Evolutionary conservation across 2,888 invertebrate genomes (phyloP), one percentile per base, ranked within the genome.

Genomic region (Dynastes tityus): DNA sequence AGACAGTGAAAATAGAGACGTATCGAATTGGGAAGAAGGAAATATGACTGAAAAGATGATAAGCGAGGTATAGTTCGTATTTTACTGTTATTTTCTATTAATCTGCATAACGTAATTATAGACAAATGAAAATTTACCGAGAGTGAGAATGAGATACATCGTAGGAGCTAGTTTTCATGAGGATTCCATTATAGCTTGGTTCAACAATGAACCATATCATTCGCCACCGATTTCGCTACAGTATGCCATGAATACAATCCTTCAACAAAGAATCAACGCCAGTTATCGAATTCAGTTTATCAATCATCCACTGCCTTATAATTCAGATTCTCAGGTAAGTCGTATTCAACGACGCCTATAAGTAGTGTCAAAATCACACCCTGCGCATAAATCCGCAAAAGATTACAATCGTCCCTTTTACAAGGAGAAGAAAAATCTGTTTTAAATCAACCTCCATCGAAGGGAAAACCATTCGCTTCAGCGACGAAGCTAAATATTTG

Each of bases 181-280:
- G 0, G 83, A 87, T 0, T 29, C 65, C 4, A 91, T 92, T 0
- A 91, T 89, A 0, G 94, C 92, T 0, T 93, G 93, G 91, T 94
- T 95, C 87, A 95, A 95, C 84, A 95, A 95, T 86, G 93, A 95
- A 84, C 94, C 94, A 0, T 92, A 91, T 83, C 96, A 96, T 86
- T 92, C 93, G 75, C 91, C 93, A 0, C 93, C 94, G 0, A 89
- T 93, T 0, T 90, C 94, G 0, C 87, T 95, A 3, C 91, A 92
- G 64, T 87, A 92, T 13, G 87, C 93, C 0, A 92, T 94, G 83
- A 91, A 91, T 79, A 92, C 94, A 0, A 85, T 95, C 58, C 89
- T 94, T 58, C 79, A 80, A 73, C 8, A 40, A 8, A 58, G 68
- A n/a, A 27, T 76, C 2, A 27, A 64, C 13, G 51, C 70, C 11